These are phyloP conservation scores for Crossaster papposus DNA, from an alignment of 53 echinoderm and acorn worm genomes.

Conservation along the genomic window DNA sequence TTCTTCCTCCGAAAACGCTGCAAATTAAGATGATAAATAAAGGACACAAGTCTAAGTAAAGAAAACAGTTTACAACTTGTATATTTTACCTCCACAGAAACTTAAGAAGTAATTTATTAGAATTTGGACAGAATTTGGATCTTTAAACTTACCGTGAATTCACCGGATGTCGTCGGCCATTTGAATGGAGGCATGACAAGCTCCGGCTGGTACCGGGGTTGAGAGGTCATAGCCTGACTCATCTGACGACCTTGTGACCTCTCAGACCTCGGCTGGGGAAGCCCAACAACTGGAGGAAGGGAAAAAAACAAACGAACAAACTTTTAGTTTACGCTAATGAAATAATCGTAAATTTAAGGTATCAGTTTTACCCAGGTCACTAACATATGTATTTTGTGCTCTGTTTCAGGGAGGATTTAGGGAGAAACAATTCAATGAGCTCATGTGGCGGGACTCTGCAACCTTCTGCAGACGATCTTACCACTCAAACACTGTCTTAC, in stretches of 20 bases:
- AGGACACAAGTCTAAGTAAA: background rate
- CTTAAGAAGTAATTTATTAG: background rate
- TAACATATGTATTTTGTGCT: no score
- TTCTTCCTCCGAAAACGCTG: conserved; percentile 86
- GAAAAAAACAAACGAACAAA: background rate
- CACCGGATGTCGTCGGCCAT: conserved; percentile 82
- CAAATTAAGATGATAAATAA: background rate
- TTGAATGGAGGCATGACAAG: conserved; percentile 76
- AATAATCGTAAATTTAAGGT: no score
- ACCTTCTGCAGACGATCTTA: no score
- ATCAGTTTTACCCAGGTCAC: no score
- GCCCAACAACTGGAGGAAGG: conserved; percentile 74
- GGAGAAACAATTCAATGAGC: no score
- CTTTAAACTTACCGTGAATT: conserved; percentile 77
- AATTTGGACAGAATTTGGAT: background rate
- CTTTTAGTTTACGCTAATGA: background rate
- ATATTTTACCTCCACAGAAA: background rate
- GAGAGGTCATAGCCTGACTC: conserved; percentile 67
- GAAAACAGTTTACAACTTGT: no score
- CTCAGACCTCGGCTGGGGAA: conserved; percentile 64
- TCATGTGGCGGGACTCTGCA: no score
- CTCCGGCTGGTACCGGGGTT: conserved; percentile 72
- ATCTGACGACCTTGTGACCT: conserved; percentile 82
- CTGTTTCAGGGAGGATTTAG: no score
- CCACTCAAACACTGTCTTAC: no score